These are phyloP conservation scores for Rhagium mordax DNA, from an alignment of 2,888 invertebrate species.

Conservation along the genomic window DNA sequence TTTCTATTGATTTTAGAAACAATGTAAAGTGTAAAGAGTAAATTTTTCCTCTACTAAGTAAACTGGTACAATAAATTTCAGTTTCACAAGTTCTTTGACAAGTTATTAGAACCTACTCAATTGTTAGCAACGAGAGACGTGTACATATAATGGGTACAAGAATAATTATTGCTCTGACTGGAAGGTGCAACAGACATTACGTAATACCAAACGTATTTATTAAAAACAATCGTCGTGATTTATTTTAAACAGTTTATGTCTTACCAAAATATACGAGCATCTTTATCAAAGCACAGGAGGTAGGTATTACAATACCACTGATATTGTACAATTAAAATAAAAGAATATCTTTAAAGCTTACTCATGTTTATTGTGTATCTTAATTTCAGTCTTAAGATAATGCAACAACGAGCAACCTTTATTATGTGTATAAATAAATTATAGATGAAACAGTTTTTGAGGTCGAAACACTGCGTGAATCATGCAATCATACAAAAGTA, in stretches of 20 bases:
- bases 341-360: not conserved
- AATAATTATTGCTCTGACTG: not conserved
- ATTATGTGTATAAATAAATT: constrained; percentile 22
- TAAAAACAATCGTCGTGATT: not conserved
- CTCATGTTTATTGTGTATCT: constrained; percentile 23
- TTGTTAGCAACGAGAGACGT: not conserved
- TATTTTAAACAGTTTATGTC: not conserved
- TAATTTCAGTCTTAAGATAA: constrained; percentile 24
- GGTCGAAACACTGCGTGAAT: constrained; percentile 38
- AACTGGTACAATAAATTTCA: too few species aligned
- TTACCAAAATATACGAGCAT: not conserved
- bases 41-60: too few species aligned
- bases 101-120: constrained; percentile 13
- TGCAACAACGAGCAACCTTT: constrained; percentile 20
- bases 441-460: constrained; percentile 35
- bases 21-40: too few species aligned
- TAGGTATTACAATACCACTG: not conserved
- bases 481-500: constrained; percentile 21
- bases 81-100: too few species aligned
- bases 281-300: constrained; percentile 2
- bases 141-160: constrained; percentile 4
- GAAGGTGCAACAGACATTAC: constrained; percentile 5
- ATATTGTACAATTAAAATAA: constrained; percentile 3
- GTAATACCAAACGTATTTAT: not conserved
- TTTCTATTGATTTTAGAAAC: too few species aligned